Evolutionary conservation across 2,113 vertebrate genomes (phyloP).

Genomic region (Equus quagga): DNA sequence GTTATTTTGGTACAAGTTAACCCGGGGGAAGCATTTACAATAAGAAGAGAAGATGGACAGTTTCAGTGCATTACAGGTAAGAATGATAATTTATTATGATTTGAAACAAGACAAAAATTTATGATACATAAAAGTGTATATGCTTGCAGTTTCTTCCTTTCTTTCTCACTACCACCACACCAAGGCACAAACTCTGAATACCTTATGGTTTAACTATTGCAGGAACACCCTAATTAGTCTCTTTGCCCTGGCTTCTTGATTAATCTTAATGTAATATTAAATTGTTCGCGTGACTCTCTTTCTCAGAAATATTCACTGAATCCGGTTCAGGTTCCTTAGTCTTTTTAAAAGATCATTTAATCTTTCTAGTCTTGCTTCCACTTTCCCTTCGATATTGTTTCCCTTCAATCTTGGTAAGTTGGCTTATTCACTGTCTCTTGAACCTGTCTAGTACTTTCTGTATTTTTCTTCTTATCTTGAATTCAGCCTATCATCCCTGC

Average conservation of each 20-base stretch:
- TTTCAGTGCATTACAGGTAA: constrained; percentile 99
- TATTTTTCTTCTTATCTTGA: not conserved
- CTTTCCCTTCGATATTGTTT: constrained; percentile 30
- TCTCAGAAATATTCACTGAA: constrained; percentile 24
- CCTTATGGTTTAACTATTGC: not conserved
- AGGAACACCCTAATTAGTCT: not conserved
- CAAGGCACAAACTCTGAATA: not conserved
- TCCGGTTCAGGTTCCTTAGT: not conserved
- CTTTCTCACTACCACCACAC: not conserved
- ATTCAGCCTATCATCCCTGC: not conserved
- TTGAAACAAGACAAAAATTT: constrained; percentile 11
- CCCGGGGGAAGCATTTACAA: constrained; percentile 99
- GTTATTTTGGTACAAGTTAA: constrained; percentile 99
- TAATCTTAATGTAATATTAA: not conserved
- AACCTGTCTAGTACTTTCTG: not conserved
- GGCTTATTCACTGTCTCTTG: not conserved
- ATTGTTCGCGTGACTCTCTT: not conserved
- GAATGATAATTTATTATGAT: constrained; percentile 74
- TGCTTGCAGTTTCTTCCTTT: not conserved
- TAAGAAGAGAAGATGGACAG: constrained; percentile 99
- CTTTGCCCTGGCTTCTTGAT: constrained; percentile 30
- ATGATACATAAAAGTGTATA: not conserved
- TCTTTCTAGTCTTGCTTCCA: not conserved
- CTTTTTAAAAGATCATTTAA: constrained; percentile 34
- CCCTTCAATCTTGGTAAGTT: not conserved